Evolutionary conservation across 2,113 vertebrate genomes (phyloP).

Genomic region (Rhadina sibilatrix): DNA sequence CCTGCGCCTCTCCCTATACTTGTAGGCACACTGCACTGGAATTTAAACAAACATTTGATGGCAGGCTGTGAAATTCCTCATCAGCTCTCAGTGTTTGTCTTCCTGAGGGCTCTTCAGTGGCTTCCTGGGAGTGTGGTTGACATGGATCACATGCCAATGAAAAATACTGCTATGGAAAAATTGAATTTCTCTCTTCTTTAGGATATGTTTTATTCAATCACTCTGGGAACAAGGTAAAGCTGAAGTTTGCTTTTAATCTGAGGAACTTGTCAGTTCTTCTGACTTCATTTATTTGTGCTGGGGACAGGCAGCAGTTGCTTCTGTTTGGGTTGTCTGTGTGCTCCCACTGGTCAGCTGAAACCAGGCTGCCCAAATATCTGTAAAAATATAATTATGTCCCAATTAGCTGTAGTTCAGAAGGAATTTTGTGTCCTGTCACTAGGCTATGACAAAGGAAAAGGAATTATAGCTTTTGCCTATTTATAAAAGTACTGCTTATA

Average conservation of each 20-base stretch:
- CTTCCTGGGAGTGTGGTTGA: background rate
- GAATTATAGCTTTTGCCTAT: background rate
- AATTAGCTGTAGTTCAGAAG: background rate
- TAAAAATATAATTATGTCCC: background rate
- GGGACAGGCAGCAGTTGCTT: background rate
- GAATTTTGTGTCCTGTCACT: background rate
- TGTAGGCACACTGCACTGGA: too few relatives aligned
- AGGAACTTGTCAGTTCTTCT: background rate
- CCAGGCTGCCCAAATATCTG: background rate
- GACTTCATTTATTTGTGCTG: background rate
- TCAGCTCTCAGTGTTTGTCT: background rate
- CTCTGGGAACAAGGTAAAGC: background rate
- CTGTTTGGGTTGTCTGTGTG: rapidly evolving
- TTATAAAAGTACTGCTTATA: background rate
- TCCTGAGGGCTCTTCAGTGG: background rate
- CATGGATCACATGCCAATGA: background rate
- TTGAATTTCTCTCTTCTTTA: background rate
- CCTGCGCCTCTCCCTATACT: background rate
- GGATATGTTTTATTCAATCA: background rate
- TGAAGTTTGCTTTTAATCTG: background rate
- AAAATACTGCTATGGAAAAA: background rate
- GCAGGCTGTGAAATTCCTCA: background rate
- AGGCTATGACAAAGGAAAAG: background rate
- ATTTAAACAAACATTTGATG: background rate
- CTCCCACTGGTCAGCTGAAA: background rate